Conservation (phyloP, 2,888 invertebrate species). For the Ennomos fuscantarius region DNA sequence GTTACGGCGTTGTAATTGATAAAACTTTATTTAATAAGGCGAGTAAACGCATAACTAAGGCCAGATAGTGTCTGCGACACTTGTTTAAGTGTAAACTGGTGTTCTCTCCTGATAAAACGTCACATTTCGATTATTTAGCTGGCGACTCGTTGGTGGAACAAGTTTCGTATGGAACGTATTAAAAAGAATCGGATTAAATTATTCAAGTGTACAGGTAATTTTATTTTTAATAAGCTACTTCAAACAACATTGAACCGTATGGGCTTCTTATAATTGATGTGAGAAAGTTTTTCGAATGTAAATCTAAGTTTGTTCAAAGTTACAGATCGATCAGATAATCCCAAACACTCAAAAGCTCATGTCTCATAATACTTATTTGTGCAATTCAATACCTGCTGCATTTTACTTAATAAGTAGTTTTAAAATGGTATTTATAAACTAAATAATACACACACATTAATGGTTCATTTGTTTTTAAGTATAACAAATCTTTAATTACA, state of each 20-base stretch:
- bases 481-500: conserved; percentile 11
- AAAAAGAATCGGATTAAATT: conserved; percentile 60
- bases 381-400: conserved; percentile 31
- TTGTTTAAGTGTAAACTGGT: conserved; percentile 83
- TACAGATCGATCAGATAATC: conserved; percentile 42
- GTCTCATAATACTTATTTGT: conserved; percentile 34
- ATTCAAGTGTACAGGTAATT: conserved; percentile 47
- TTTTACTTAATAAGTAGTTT: conserved; percentile 29
- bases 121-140: conserved; percentile 81
- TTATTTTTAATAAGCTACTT: conserved; percentile 14
- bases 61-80: conserved; percentile 70
- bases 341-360: conserved; percentile 37
- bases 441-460: conserved; percentile 24
- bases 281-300: conserved; percentile 18
- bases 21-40: conserved; percentile 78
- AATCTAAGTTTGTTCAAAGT: conserved; percentile 27
- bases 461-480: conserved; percentile 32
- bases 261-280: conserved; percentile 5
- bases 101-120: conserved; percentile 78
- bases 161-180: conserved; percentile 57
- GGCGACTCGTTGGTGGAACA: conserved; percentile 52
- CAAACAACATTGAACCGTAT: conserved; percentile 21
- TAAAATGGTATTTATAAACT: conserved; percentile 17
- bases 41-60: conserved; percentile 73
- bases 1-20: conserved; percentile 56